phyloP scores from a whole-genome alignment of 2,888 invertebrate species.

The Ichneumoninae sp. region DNA sequence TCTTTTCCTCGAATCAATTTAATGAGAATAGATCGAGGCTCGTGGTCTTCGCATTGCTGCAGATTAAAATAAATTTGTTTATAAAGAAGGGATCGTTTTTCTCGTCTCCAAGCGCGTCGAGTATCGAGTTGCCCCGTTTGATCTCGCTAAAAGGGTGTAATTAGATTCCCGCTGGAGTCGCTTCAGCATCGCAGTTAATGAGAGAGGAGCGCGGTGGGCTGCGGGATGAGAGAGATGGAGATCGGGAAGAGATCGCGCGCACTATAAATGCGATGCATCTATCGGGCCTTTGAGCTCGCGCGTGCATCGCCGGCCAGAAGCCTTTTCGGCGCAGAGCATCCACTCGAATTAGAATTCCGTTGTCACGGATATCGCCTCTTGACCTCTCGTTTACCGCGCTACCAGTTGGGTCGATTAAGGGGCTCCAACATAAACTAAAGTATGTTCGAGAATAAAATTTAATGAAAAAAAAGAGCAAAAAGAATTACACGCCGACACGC shows the following conservation, averaged over 20 bases:
- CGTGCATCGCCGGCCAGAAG: constrained; percentile 7
- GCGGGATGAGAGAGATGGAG: constrained; percentile 15
- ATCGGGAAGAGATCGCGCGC: constrained; percentile 25
- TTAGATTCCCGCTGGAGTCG: constrained; percentile 38
- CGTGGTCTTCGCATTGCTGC: constrained; percentile 2
- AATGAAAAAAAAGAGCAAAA: background rate
- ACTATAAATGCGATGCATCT: constrained; percentile 9
- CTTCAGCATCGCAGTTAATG: background rate
- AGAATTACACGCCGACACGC: constrained; percentile 36
- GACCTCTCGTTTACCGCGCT: constrained; percentile 21
- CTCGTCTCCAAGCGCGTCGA: constrained; percentile 1
- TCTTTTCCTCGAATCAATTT: background rate
- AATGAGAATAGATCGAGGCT: constrained; percentile 25
- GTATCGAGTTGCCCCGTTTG: constrained; percentile 59
- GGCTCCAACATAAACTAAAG: background rate
- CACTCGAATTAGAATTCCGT: constrained; percentile 51
- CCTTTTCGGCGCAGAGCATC: background rate
- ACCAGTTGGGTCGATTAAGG: constrained; percentile 55
- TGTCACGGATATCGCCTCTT: constrained; percentile 50
- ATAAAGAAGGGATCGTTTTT: constrained; percentile 19
- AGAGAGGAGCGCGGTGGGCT: background rate
- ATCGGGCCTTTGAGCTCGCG: constrained; percentile 29
- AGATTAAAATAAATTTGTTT: constrained; percentile 48
- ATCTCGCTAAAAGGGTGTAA: constrained; percentile 58
- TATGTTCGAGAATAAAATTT: constrained; percentile 14